Evolutionary conservation across 2,888 invertebrate genomes (phyloP).

Genomic region (Phania funesta): DNA sequence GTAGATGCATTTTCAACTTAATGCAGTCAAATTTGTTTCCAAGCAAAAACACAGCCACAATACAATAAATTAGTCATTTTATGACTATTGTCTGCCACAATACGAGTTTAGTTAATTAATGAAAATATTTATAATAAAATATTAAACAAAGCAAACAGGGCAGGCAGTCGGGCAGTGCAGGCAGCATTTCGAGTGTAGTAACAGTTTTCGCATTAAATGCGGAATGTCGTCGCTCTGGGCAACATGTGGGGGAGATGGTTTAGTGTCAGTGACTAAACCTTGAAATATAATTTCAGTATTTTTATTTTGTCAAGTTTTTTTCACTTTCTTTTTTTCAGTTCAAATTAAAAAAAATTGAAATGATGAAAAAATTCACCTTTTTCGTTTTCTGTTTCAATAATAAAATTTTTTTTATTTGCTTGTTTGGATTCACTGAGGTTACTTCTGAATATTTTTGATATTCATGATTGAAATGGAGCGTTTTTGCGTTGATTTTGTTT

Average conservation of each 20-base stretch:
- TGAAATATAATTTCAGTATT: slow-evolving; percentile 4
- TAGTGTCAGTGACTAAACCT: slow-evolving; percentile 30
- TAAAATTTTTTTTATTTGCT: slow-evolving; percentile 25
- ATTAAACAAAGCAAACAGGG: not conserved
- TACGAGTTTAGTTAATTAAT: slow-evolving; percentile 24
- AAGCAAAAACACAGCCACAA: slow-evolving; percentile 21
- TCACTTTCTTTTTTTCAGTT: not conserved
- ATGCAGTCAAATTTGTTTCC: slow-evolving; percentile 32
- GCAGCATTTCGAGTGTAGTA: too few relatives aligned
- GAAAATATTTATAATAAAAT: too few relatives aligned
- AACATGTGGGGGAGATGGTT: not conserved
- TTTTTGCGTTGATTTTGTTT: slow-evolving; percentile 2
- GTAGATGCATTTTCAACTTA: not conserved
- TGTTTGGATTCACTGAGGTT: slow-evolving; percentile 53
- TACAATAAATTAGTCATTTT: slow-evolving; percentile 66
- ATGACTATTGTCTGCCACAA: slow-evolving; percentile 57
- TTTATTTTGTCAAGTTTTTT: not conserved
- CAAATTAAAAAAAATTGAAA: not conserved
- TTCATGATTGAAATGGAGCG: too few relatives aligned
- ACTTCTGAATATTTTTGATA: too few relatives aligned
- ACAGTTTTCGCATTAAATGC: slow-evolving; percentile 21
- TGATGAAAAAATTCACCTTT: too few relatives aligned
- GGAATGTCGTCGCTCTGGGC: slow-evolving; percentile 9
- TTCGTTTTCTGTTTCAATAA: not conserved
- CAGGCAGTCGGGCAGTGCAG: too few relatives aligned